Evolutionary conservation across 2,113 vertebrate genomes (phyloP), one percentile per base, ranked within the genome.

Genomic region (Phyllostomus discolor): DNA sequence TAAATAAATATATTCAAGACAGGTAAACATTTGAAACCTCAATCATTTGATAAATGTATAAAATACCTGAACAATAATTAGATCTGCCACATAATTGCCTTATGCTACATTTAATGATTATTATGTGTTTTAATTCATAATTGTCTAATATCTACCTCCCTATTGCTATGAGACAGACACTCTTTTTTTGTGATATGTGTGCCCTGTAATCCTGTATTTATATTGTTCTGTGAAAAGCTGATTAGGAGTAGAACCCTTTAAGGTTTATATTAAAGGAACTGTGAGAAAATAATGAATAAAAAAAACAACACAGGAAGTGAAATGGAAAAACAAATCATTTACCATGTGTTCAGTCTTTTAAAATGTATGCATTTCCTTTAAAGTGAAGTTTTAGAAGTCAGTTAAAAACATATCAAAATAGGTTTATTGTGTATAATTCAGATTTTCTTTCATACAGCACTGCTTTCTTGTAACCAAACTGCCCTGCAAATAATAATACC

Each of bases 21-120:
- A 92, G 12, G n/a, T 88, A 95, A 86, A 91, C 17, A 69, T 54
- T 72, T 94, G 70, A 95, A 97, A 64, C 1, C 24, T 94, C 38
- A 95, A 54, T 92, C n/a, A 96, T 80, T 94, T 95, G 78, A 89
- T 59, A 78, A 86, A 92, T 66, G 4, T 69, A 69, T 59, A 87
- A 96, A 97, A 90, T 76, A 88, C 41, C 24, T 85, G 67, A 93
- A 92, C 10, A 89, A 62, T 91, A 97, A 97, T 97, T 97, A 96
- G 64, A 87, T 96, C 46, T 91, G 57, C 54, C 89, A 66, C 15
- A 67, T 87, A 93, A 96, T 94, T 97, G 41, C 41, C n/a, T 95
- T 69, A 41, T 78, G 41, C 24, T 95, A 76, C 31, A 78, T 73
- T 95, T 89, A 96, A 95, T 91, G 88, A 93, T 94, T 84, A 81